These are phyloP conservation scores for Sphaeridia pumilis DNA, from an alignment of 2,888 invertebrate species.

Conservation along the genomic window DNA sequence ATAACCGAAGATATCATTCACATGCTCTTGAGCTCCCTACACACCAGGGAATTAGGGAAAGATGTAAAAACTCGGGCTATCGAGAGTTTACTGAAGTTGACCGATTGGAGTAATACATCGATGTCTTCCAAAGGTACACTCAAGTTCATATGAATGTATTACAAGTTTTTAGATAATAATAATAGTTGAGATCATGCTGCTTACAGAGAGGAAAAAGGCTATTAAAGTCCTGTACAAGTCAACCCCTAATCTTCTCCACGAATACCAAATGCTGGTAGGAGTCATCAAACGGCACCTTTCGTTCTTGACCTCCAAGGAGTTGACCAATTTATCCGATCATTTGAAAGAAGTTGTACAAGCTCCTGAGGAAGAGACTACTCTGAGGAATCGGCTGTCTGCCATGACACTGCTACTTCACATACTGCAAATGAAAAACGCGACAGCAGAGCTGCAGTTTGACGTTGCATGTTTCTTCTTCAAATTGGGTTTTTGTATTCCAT, in stretches of 20 bases:
- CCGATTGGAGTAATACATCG: constrained; percentile 9
- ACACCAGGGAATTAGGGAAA: constrained; percentile 9
- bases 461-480: constrained; percentile 9
- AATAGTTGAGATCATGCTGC: not conserved
- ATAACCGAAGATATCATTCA: constrained; percentile 8
- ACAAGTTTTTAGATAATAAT: not conserved
- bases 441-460: constrained; percentile 1
- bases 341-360: not conserved
- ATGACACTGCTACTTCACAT: constrained; percentile 8
- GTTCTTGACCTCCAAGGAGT: constrained; percentile 10
- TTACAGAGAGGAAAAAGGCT: constrained; percentile 10
- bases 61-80: constrained; percentile 1
- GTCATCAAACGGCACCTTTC: constrained; percentile 3
- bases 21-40: constrained; percentile 5
- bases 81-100: constrained; percentile 2
- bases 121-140: constrained; percentile 5
- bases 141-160: not conserved
- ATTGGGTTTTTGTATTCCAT: constrained; percentile 9
- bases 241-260: constrained; percentile 13
- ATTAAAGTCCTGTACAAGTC: constrained; percentile 12
- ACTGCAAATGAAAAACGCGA: constrained; percentile 5
- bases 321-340: not conserved
- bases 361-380: not conserved
- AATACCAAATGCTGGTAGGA: constrained; percentile 8
- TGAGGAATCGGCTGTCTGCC: constrained; percentile 6